These are phyloP conservation scores for Mactromeris polynyma DNA, from an alignment of 2,888 invertebrate genomes.

Conservation along the genomic window DNA sequence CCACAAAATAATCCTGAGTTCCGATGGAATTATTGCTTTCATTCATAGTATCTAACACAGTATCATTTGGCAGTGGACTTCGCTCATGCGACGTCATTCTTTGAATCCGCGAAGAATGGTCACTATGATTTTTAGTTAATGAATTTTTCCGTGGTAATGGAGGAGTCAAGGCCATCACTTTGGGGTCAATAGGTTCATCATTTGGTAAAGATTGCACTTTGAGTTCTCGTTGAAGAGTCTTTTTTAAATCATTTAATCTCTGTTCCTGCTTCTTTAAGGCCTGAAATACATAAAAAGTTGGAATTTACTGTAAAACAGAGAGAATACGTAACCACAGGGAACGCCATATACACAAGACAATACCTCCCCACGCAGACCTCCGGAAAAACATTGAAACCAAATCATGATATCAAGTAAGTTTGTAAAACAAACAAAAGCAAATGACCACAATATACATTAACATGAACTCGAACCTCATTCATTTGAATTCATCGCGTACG, in stretches of 20 bases:
- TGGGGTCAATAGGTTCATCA: constrained; percentile 85
- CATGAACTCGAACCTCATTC: too few species aligned
- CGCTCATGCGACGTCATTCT: constrained; percentile 49
- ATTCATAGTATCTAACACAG: constrained; percentile 41
- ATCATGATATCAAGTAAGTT: too few species aligned
- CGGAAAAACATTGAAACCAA: too few species aligned
- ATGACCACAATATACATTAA: too few species aligned
- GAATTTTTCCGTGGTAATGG: constrained; percentile 65
- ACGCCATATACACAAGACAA: too few species aligned
- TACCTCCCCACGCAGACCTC: too few species aligned
- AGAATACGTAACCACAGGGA: too few species aligned
- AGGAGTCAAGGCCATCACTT: constrained; percentile 63
- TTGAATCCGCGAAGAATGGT: constrained; percentile 42
- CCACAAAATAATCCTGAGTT: constrained; percentile 58
- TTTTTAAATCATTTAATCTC: constrained; percentile 95
- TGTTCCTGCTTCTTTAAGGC: constrained; percentile 94
- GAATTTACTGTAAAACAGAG: too few species aligned
- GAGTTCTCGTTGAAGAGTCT: constrained; percentile 95
- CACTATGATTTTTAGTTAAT: constrained; percentile 30
- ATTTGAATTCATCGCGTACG: too few species aligned
- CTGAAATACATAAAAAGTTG: constrained; percentile 67
- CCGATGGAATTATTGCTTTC: constrained; percentile 47
- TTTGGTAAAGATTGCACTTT: constrained; percentile 87
- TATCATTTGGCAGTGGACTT: constrained; percentile 48
- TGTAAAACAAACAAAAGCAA: too few species aligned